Conservation (phyloP, 2,888 invertebrate genomes). For the Agrochola litura region DNA sequence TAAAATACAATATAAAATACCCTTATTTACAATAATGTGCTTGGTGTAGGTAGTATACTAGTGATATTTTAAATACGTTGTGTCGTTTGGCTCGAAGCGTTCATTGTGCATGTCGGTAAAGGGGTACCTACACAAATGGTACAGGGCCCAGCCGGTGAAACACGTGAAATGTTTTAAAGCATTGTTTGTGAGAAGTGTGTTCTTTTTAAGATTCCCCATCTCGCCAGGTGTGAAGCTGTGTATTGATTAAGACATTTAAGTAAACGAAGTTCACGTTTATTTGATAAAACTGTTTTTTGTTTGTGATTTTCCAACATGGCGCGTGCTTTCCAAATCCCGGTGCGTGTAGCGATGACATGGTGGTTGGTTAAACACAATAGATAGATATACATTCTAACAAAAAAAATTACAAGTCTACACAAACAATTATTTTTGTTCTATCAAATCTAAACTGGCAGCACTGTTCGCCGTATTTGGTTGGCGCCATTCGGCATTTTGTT, state of each 20-base stretch:
- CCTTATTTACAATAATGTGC: slow-evolving; percentile 58
- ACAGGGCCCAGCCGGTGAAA: slow-evolving; percentile 38
- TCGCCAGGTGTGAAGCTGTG: slow-evolving; percentile 52
- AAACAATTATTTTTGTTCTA: slow-evolving; percentile 1
- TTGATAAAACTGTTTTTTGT: background rate
- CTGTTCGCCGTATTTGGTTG: slow-evolving; percentile 5
- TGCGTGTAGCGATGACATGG: slow-evolving; percentile 75
- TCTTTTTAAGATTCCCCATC: background rate
- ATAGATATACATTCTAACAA: slow-evolving; percentile 8
- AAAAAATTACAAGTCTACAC: background rate
- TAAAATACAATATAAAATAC: background rate
- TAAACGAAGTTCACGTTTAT: slow-evolving; percentile 18
- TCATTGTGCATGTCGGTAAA: slow-evolving; percentile 36
- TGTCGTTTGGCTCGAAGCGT: slow-evolving; percentile 40
- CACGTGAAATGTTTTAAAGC: slow-evolving; percentile 28
- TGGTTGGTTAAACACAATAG: slow-evolving; percentile 72
- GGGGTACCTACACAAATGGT: background rate
- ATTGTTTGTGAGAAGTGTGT: slow-evolving; percentile 30
- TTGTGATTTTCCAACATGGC: slow-evolving; percentile 49
- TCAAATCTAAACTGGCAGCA: slow-evolving; percentile 5
- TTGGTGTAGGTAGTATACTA: slow-evolving; percentile 40
- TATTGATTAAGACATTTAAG: slow-evolving; percentile 7
- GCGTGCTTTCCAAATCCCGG: slow-evolving; percentile 70
- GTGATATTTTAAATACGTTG: slow-evolving; percentile 26
- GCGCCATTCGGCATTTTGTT: slow-evolving; percentile 5